Conservation (phyloP, 2,797 vertebrate species). For the Myotis daubentonii region DNA sequence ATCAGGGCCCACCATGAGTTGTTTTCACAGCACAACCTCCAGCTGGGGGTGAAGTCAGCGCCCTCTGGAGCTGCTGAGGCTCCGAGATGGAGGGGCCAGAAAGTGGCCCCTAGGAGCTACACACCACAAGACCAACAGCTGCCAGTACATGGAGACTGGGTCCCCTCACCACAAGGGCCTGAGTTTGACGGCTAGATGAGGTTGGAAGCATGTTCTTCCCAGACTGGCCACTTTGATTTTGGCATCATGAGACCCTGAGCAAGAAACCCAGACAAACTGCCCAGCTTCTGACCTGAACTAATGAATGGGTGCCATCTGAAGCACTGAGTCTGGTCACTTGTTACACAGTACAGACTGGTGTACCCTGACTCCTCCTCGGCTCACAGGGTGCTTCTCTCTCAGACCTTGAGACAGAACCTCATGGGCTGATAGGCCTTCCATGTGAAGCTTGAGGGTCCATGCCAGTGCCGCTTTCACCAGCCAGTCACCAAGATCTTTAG, state of each 20-base stretch:
- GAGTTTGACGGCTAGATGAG: neutral
- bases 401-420: neutral
- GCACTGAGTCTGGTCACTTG: neutral
- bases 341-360: neutral
- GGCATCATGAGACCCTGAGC: neutral
- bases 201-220: neutral
- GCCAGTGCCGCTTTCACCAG: neutral
- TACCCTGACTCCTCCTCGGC: neutral
- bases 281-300: neutral
- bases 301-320: neutral
- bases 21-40: neutral
- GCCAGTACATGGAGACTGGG: neutral
- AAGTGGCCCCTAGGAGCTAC: neutral
- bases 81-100: neutral
- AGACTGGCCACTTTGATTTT: neutral
- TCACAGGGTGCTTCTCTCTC: neutral
- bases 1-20: fast-evolving
- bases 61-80: neutral
- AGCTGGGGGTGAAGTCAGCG: neutral
- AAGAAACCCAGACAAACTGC: neutral
- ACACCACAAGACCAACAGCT: fast-evolving
- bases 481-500: neutral
- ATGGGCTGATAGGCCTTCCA: neutral
- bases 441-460: neutral
- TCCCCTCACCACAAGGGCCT: too few relatives aligned